Conservation (phyloP, 2,888 invertebrate species). For the Rotaria sp. region DNA sequence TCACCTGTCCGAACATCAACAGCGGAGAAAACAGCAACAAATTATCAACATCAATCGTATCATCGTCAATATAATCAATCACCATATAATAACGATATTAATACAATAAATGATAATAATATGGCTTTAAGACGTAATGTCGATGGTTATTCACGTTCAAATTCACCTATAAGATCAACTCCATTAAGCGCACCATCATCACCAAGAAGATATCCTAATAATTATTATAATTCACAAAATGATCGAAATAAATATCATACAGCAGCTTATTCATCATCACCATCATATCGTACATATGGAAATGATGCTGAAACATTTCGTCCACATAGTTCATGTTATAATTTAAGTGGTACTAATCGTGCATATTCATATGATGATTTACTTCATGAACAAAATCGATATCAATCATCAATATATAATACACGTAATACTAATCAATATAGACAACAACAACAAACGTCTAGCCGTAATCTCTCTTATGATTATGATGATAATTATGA, state of each 20-base stretch:
- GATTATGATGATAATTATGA: background rate
- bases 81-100: background rate
- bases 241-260: background rate
- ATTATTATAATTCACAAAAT: background rate
- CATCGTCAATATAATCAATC: background rate
- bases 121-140: background rate
- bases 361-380: slow-evolving; percentile 15
- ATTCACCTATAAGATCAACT: background rate
- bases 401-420: background rate
- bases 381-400: background rate
- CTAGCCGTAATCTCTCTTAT: background rate
- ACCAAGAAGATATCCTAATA: background rate
- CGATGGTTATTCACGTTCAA: background rate
- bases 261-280: background rate
- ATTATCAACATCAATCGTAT: background rate
- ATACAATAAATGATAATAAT: background rate
- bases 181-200: background rate
- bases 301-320: background rate
- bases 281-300: background rate
- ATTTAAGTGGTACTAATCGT: background rate
- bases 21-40: background rate
- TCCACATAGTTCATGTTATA: background rate
- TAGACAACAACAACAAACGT: background rate
- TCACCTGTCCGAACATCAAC: background rate
- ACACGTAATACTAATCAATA: background rate